A percentile compares a stretch with the other conserved stretches of the same genome.
Evolutionary conservation across 1,140 invertebrate genomes (phyloP).

Genomic region (Lasioglossum albipes): DNA sequence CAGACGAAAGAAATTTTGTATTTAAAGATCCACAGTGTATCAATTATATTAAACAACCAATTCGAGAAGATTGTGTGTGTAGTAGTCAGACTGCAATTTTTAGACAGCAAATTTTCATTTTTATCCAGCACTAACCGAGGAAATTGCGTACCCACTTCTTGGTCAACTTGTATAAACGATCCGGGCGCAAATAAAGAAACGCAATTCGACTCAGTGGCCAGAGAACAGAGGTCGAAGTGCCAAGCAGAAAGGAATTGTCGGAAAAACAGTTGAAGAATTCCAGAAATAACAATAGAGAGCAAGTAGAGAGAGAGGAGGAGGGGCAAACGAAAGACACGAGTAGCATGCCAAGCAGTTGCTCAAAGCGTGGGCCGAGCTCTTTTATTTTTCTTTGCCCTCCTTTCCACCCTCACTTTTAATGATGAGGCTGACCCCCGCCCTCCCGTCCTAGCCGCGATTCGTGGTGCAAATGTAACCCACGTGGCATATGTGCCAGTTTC

Average conservation of each 20-base stretch:
- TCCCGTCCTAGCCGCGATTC: constrained; percentile 29
- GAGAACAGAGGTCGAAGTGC: constrained; percentile 3
- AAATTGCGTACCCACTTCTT: no score
- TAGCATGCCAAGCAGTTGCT: constrained; percentile 63
- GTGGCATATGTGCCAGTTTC: constrained; percentile 19
- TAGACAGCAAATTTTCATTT: no score
- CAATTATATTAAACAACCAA: no score
- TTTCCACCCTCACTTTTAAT: constrained; percentile 52
- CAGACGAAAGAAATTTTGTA: no score
- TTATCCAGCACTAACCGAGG: no score
- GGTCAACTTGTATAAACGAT: no score
- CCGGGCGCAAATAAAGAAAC: not conserved
- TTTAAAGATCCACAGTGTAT: no score
- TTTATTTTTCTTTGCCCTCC: constrained; percentile 59
- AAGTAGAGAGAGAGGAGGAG: no score
- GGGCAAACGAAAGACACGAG: constrained; percentile 43
- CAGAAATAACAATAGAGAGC: constrained; percentile 41
- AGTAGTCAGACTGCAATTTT: no score
- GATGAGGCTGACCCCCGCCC: constrained; percentile 47
- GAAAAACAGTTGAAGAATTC: constrained; percentile 31
- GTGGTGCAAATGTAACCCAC: constrained; percentile 50
- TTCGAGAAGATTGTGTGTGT: no score
- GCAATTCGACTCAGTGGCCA: not conserved
- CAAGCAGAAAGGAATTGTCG: not conserved
- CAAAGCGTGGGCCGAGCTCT: constrained; percentile 55